A percentile compares a stretch with the other conserved stretches of the same genome.
Conservation (phyloP, 2,113 vertebrate genomes). For the Suricata suricatta region DNA sequence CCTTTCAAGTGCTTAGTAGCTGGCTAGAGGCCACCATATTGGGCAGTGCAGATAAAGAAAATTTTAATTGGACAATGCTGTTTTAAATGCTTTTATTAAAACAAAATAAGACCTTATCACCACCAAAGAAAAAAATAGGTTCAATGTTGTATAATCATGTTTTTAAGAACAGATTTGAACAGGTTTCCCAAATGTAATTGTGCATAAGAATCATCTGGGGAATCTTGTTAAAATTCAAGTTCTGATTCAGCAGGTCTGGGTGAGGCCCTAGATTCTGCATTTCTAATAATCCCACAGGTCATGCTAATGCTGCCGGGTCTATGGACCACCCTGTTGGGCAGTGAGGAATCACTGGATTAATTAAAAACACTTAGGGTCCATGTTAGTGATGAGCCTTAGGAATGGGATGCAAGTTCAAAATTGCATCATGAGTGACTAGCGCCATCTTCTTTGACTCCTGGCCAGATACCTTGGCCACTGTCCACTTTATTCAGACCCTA, state of each 20-base stretch:
- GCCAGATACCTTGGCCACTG: background rate
- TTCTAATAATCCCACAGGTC: background rate
- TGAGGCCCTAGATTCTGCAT: background rate
- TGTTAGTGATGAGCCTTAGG: background rate
- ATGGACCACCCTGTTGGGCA: background rate
- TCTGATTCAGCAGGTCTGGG: background rate
- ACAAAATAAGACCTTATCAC: background rate
- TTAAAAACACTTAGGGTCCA: background rate
- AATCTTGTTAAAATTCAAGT: background rate
- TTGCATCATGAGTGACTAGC: background rate
- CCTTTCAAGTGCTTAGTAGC: background rate
- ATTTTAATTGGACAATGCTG: background rate
- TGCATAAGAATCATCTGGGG: background rate
- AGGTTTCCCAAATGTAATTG: background rate
- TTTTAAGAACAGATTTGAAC: background rate
- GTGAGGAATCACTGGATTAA: background rate
- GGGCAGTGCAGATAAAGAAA: background rate
- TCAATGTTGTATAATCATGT: background rate
- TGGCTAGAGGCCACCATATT: background rate
- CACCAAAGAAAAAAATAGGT: background rate
- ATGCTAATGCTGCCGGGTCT: background rate
- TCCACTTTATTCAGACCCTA: background rate
- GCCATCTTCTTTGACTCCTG: background rate
- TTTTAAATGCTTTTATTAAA: background rate
- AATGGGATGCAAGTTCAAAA: background rate